Conservation (phyloP, 1,140 invertebrate species). For the Lineus longissimus region DNA sequence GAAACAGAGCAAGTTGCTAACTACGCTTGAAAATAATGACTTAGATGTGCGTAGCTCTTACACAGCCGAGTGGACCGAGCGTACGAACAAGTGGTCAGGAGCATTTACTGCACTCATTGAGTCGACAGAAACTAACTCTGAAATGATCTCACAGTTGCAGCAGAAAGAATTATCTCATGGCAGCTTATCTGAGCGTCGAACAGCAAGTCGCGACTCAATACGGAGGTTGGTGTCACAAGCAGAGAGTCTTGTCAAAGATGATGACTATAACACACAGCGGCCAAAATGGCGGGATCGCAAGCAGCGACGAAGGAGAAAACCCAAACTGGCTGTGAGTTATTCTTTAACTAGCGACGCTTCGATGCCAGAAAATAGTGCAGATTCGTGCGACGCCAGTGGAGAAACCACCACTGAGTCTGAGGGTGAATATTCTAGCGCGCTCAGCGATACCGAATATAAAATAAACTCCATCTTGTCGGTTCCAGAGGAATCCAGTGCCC, state of each 20-base stretch:
- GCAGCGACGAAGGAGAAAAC: not conserved
- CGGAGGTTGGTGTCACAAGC: not conserved
- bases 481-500: not conserved
- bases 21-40: too few relatives aligned
- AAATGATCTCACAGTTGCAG: too few relatives aligned
- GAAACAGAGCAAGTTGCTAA: too few relatives aligned
- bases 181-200: not conserved
- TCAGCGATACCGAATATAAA: not conserved
- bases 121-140: too few relatives aligned
- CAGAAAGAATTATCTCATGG: too few relatives aligned
- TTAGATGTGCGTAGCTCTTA: too few relatives aligned
- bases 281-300: not conserved
- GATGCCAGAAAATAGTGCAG: not conserved
- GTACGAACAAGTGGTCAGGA: too few relatives aligned
- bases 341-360: not conserved
- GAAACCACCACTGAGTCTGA: slow-evolving; percentile 73
- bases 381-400: slow-evolving; percentile 77
- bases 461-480: not conserved
- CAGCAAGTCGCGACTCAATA: not conserved
- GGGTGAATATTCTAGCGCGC: slow-evolving; percentile 4
- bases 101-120: too few relatives aligned
- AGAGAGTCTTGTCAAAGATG: slow-evolving; percentile 2
- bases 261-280: not conserved
- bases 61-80: too few relatives aligned
- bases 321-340: not conserved